Evolutionary conservation across 2,113 vertebrate genomes (phyloP).

Genomic region (Eleginops maclovinus): DNA sequence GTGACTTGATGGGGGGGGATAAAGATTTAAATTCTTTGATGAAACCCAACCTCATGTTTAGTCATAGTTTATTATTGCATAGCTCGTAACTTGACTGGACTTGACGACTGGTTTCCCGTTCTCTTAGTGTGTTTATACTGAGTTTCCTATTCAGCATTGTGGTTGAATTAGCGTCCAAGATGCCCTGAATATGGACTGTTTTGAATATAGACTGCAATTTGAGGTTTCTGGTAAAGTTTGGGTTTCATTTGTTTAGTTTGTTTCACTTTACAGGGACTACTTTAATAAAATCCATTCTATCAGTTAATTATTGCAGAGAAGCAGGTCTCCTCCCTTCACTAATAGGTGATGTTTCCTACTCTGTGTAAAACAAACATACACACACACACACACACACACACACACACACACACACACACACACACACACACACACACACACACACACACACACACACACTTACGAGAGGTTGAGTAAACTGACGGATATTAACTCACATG

Average conservation of each 20-base stretch:
- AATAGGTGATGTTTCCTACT: not conserved
- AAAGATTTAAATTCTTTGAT: not conserved
- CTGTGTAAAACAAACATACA: not conserved
- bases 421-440: not conserved
- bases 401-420: conserved; percentile 17
- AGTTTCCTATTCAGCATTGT: not conserved
- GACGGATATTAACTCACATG: conserved; percentile 53
- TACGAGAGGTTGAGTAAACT: conserved; percentile 25
- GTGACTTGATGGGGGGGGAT: not conserved
- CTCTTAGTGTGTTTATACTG: not conserved
- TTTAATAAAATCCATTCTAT: not conserved
- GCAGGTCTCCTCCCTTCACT: not conserved
- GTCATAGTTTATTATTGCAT: conserved; percentile 10
- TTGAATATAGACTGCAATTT: not conserved
- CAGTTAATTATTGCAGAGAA: not conserved
- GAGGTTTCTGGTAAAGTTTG: too few species aligned
- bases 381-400: not conserved
- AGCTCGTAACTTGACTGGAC: not conserved
- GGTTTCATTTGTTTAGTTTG: not conserved
- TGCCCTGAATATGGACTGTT: not conserved
- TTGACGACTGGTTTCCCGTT: not conserved
- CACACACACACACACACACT: not conserved
- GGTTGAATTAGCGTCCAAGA: not conserved
- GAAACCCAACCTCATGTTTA: not conserved
- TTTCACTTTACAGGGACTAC: not conserved